A percentile compares a stretch with the other conserved stretches of the same genome.
Conservation (phyloP, 2,797 vertebrate species). For the Arnoldichthys spilopterus region DNA sequence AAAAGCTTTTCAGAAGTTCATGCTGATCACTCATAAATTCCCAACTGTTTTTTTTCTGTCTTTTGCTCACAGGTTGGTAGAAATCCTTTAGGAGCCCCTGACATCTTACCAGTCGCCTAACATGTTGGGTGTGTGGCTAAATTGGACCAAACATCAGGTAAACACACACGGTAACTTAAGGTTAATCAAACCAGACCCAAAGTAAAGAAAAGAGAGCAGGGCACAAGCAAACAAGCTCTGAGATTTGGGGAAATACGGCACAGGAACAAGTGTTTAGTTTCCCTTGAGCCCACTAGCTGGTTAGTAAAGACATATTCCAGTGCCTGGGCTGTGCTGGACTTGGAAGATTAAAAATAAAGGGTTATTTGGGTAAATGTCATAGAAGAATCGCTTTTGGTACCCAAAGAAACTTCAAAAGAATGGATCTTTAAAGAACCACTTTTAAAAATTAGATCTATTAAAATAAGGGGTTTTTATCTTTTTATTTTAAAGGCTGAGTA, state of each 20-base stretch:
- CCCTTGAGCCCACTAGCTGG: constrained; percentile 7
- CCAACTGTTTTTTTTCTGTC: neutral
- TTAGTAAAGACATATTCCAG: neutral
- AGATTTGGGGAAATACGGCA: constrained; percentile 18
- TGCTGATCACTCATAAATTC: constrained; percentile 22
- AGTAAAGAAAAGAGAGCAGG: constrained; percentile 16
- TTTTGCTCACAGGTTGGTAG: neutral
- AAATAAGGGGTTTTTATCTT: too few relatives aligned
- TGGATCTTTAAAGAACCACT: neutral
- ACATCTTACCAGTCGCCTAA: constrained; percentile 15
- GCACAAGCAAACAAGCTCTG: constrained; percentile 14
- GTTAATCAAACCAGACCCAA: constrained; percentile 21
- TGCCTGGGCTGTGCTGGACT: neutral
- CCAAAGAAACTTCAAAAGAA: too few relatives aligned
- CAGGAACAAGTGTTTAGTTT: constrained; percentile 19
- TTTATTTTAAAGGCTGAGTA: too few relatives aligned
- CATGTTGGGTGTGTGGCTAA: constrained; percentile 21
- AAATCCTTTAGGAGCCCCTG: constrained; percentile 17
- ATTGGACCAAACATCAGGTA: constrained; percentile 20
- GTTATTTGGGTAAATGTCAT: neutral
- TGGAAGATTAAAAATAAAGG: neutral
- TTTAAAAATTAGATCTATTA: neutral
- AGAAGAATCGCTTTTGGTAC: neutral
- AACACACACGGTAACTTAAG: neutral
- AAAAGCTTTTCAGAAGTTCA: neutral